phyloP scores from a whole-genome alignment of 2,113 vertebrate species.

The Donacobius atricapilla region DNA sequence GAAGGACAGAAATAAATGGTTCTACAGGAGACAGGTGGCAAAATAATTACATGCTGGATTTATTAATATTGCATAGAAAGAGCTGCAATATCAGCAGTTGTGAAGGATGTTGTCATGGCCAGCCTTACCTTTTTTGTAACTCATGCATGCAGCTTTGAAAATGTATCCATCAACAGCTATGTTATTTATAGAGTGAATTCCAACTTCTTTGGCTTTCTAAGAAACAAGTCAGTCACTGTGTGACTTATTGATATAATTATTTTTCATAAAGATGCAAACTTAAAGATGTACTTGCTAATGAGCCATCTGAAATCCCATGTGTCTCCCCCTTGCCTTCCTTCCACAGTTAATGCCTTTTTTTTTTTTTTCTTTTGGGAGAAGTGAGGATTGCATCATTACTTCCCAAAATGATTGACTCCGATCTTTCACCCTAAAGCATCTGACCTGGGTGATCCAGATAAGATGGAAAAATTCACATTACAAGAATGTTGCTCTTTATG shows the following conservation, averaged over 20 bases:
- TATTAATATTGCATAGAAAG: conserved; percentile 1
- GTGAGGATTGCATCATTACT: background rate
- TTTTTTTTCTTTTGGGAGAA: background rate
- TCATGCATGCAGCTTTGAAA: background rate
- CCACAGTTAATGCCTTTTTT: background rate
- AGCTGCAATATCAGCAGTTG: background rate
- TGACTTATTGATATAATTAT: conserved; percentile 25
- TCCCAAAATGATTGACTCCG: background rate
- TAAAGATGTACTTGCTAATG: conserved; percentile 29
- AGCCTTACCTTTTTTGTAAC: background rate
- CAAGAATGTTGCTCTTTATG: background rate
- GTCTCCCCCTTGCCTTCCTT: background rate
- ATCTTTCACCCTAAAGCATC: background rate
- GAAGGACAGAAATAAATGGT: background rate
- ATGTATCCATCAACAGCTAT: background rate
- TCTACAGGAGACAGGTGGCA: conserved; percentile 28
- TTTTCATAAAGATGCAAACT: conserved; percentile 25
- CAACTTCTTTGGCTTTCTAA: background rate
- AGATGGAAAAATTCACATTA: background rate
- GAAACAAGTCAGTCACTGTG: background rate
- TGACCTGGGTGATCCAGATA: background rate
- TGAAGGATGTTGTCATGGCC: background rate
- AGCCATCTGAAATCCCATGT: background rate
- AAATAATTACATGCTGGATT: conserved; percentile 36
- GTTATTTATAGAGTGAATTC: background rate